These are phyloP conservation scores for Halictus ligatus DNA, from an alignment of 2,888 invertebrate species.

Conservation along the genomic window DNA sequence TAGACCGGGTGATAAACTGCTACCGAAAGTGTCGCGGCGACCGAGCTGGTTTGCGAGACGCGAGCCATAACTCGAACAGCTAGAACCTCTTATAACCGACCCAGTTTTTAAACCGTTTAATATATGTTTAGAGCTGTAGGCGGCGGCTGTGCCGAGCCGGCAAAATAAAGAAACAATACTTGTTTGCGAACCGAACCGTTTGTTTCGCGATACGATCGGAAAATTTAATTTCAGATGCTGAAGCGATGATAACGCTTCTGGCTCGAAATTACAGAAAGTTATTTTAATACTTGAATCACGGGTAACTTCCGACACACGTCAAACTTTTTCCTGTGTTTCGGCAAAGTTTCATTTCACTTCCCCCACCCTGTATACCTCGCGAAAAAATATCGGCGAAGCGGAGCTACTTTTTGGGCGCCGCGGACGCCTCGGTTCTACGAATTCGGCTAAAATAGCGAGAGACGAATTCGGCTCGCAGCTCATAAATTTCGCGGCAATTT, in stretches of 20 bases:
- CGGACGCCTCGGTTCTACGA: neutral
- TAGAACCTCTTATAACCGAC: neutral
- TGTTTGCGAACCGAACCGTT: too few relatives aligned
- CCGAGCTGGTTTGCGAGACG: neutral
- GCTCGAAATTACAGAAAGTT: too few relatives aligned
- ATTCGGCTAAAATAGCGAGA: neutral
- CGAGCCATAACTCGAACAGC: neutral
- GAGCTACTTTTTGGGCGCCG: neutral
- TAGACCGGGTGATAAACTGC: conserved; percentile 23
- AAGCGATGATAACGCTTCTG: too few relatives aligned
- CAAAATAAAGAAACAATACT: neutral
- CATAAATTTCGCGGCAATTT: conserved; percentile 44
- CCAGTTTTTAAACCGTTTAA: neutral
- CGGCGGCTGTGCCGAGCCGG: neutral
- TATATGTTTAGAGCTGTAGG: neutral
- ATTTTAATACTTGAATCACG: too few relatives aligned
- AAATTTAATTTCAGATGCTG: too few relatives aligned
- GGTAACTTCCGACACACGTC: neutral
- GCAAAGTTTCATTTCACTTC: neutral
- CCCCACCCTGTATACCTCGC: neutral
- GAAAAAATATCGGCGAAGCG: neutral
- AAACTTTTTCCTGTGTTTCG: neutral
- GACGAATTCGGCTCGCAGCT: conserved; percentile 23
- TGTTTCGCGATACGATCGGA: too few relatives aligned
- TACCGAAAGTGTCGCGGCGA: neutral